phyloP scores from a whole-genome alignment of 1,140 invertebrate species.

The Lithobius niger region DNA sequence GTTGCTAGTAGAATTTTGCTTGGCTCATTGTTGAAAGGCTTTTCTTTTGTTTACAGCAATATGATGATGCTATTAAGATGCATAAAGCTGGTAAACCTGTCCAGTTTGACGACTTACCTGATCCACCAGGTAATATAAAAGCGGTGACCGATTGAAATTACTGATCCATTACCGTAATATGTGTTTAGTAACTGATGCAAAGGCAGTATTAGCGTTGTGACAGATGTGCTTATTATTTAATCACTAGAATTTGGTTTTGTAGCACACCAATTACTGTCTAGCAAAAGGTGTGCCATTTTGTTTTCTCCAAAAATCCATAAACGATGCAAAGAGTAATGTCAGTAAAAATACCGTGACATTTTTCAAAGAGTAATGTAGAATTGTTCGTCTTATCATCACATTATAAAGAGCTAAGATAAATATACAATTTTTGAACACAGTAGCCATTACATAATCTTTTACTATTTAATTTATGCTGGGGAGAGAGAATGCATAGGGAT shows the following conservation, averaged over 20 bases:
- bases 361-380: too few relatives aligned
- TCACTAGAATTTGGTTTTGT: not conserved
- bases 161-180: not conserved
- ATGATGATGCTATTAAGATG: slow-evolving; percentile 71
- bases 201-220: not conserved
- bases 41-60: slow-evolving; percentile 43
- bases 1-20: too few relatives aligned
- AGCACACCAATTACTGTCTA: not conserved
- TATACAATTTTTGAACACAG: too few relatives aligned
- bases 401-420: too few relatives aligned
- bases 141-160: too few relatives aligned
- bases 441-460: too few relatives aligned
- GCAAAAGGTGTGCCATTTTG: not conserved
- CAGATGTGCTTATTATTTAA: not conserved
- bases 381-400: too few relatives aligned
- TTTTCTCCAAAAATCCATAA: too few relatives aligned
- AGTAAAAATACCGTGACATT: too few relatives aligned
- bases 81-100: slow-evolving; percentile 61
- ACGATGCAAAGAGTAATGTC: too few relatives aligned
- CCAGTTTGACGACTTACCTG: slow-evolving; percentile 68
- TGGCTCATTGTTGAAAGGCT: not conserved
- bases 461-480: too few relatives aligned
- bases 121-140: slow-evolving; percentile 47
- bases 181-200: not conserved
- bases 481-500: too few relatives aligned